A percentile compares a stretch with the other conserved stretches of the same genome.
phyloP scores from a whole-genome alignment of 1,140 invertebrate genomes.

The Ectropis grisescens region DNA sequence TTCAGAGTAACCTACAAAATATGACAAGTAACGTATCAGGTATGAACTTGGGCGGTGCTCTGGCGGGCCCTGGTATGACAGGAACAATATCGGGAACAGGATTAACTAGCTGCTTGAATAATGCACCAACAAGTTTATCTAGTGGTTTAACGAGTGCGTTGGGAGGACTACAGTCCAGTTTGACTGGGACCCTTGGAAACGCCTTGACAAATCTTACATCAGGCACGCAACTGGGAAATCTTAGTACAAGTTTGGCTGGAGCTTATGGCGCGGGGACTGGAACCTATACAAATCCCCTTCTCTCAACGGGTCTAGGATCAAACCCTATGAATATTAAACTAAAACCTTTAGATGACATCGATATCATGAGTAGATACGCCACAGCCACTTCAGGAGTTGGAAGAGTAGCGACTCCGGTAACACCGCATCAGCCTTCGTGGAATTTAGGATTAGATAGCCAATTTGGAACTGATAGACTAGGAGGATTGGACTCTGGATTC shows the following conservation, averaged over 20 bases:
- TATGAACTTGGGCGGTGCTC: constrained; percentile 43
- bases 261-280: constrained; percentile 67
- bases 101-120: constrained; percentile 56
- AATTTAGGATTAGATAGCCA: constrained; percentile 74
- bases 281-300: constrained; percentile 73
- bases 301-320: constrained; percentile 59
- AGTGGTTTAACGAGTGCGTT: constrained; percentile 50
- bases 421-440: constrained; percentile 70
- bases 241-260: constrained; percentile 59
- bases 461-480: constrained; percentile 72
- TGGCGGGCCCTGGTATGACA: constrained; percentile 40
- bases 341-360: constrained; percentile 78
- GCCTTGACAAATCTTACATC: constrained; percentile 55
- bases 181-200: constrained; percentile 54
- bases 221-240: constrained; percentile 59
- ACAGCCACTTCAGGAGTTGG: constrained; percentile 54
- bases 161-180: constrained; percentile 49
- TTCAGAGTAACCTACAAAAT: constrained; percentile 63
- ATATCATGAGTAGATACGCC: constrained; percentile 71
- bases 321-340: constrained; percentile 74
- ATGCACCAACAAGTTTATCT: constrained; percentile 54
- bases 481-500: constrained; percentile 66
- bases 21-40: constrained; percentile 56
- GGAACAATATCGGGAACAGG: constrained; percentile 47
- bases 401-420: constrained; percentile 74